Evolutionary conservation across 2,888 invertebrate species (phyloP).

Genomic region (Macrosiphum euphorbiae): DNA sequence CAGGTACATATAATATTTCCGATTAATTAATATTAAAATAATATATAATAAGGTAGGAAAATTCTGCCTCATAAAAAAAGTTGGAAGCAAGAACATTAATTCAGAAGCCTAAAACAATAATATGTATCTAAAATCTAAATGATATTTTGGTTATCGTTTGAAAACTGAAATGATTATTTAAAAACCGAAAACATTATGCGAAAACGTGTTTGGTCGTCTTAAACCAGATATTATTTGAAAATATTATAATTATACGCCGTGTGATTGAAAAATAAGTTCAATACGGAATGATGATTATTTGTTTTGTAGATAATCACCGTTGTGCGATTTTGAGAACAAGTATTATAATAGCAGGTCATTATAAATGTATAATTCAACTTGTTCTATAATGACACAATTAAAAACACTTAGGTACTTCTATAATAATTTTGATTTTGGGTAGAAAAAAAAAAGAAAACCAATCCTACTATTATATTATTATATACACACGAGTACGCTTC

Average conservation of each 20-base stretch:
- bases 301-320: neutral
- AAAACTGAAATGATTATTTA: neutral
- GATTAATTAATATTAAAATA: neutral
- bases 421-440: slow-evolving; percentile 4
- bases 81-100: neutral
- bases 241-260: slow-evolving; percentile 23
- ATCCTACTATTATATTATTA: slow-evolving; percentile 10
- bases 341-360: slow-evolving; percentile 48
- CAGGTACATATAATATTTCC: neutral
- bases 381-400: slow-evolving; percentile 35
- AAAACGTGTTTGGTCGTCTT: neutral
- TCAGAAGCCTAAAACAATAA: neutral
- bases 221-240: neutral
- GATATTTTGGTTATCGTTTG: neutral
- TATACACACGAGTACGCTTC: neutral
- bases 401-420: neutral
- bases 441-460: neutral
- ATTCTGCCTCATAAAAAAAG: neutral
- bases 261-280: neutral
- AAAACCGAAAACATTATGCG: neutral
- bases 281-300: neutral
- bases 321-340: slow-evolving; percentile 30
- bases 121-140: neutral
- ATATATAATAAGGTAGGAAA: neutral
- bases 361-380: slow-evolving; percentile 2